Base-by-base conservation (phyloP, 2,888 invertebrate genomes). In the Drosophila paranaensis region DNA sequence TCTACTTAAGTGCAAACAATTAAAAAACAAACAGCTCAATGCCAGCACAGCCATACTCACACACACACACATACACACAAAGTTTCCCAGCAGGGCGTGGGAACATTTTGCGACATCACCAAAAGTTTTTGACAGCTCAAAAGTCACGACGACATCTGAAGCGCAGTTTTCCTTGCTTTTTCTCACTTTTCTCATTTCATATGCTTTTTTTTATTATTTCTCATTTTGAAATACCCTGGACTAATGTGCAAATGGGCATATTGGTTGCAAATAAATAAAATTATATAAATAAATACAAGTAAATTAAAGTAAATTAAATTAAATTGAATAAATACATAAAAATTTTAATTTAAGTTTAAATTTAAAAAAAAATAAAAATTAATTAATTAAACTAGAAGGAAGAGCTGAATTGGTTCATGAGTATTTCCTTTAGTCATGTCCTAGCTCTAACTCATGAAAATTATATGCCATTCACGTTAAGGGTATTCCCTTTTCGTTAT, bases 11-110 rank as follows among this genome's bases (percentile, higher is more conserved):
- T 88, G 88, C 88, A 86, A 88, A 88, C 86, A 86, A 86, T 86
- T 86, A 86, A 86, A 86, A 86, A 82, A 82, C 88, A 88, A 86
- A 86, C 86, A 88, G 84, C 86, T 83, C 86, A 83, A 80, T 86
- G 80, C 60, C 70, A 50, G 56, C 63, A 55, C 51, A 57, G 53
- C 63, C 61, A 43, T 13, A n/a, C 16, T 25, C 27, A 33, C 14
- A 14, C n/a, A 20, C 35, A 27, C 25, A 33, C 30, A 65, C 43
- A 30, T 54, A 30, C 54, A 27, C 39, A 46, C 20, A 61, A 48
- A 71, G 5, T 27, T 16, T 56, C 16, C 42, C 43, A 65, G 55
- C 63, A 50, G 3, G 66, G 65, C 71, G 63, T 80, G 80, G 57
- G 65, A 77, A 80, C 60, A 68, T 71, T 77, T 81, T 70, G 84